Evolutionary conservation across 2,888 invertebrate species (phyloP), one percentile per base, ranked within the genome.

Genomic region (Andrena camellia): DNA sequence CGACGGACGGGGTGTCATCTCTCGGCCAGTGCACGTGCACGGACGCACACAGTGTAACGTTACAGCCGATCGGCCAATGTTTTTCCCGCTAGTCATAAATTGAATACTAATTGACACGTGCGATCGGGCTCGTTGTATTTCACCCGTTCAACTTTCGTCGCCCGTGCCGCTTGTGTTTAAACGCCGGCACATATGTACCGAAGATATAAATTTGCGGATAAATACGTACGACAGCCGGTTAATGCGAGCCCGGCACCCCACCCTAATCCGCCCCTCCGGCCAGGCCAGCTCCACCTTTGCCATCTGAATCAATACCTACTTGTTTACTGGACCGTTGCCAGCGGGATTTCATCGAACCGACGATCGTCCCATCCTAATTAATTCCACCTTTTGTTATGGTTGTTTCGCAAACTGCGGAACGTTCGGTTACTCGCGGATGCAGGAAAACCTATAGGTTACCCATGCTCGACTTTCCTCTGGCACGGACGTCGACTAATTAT

Each of bases 301-400:
- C 89, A 90, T 91, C 88, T 90, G 89, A 92, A 92, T 92, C 92
- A 92, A 92, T 92, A 92, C 89, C 90, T 91, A 92, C 90, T 92
- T 91, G 92, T 91, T 92, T 92, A 91, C 90, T 92, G 92, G 92
- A 92, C 90, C 90, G 85, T 89, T 92, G 92, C 92, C 92, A 92
- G 86, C 81, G 70, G 91, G 89, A 90, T 92, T 92, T 91, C 90
- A 87, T 86, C 86, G 84, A 92, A 89, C 88, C 88, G 88, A 78
- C 87, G 87, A 86, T 86, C 88, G 85, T 87, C 81, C 88, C 78
- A 88, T 91, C 88, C 91, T 91, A 92, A 92, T 91, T 91, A 92
- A 91, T 92, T 91, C 89, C 84, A 89, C 88, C 91, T 90, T 92
- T 92, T 91, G 90, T 90, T 86, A 84, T 74, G 86, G 81, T 84